Base-by-base conservation (phyloP, 2,888 invertebrate genomes). In the Lochmaea capreae region DNA sequence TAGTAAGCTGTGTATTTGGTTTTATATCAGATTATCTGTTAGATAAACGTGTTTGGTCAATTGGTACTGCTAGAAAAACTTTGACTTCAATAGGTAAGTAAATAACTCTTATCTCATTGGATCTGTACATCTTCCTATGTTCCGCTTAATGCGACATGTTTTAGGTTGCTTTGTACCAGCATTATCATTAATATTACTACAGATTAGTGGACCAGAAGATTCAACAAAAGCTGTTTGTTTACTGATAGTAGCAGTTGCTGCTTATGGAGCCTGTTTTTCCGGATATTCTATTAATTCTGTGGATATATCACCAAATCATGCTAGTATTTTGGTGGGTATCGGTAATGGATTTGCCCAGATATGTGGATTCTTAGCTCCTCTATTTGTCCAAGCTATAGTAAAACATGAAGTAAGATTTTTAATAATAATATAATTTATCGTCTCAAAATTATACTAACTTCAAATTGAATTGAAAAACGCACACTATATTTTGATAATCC, bases 301-400 rank as follows among this genome's bases (percentile, higher is more conserved):
- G 77, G 96, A 96, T 87, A 88, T 96, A 67, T 93, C 95, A 3
- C 95, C 95, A 0, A 94, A 94, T 85, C 94, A 93, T 85, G 93
- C 95, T 4, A 95, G 95, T 46, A 92, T 93, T 0, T 86, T 96
- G 78, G 95, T 96, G 94, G 95, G 95, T 9, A 92, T 96, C 80
- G 95, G 95, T 2, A 96, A 96, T 84, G 92, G 93, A 11, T 87
- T 90, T 16, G 93, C 94, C 0, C 95, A 94, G 81, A 88, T 95
- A n/a, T 93, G 93, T 87, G 94, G 95, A 71, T 93, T 96, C 75
- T 87, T 95, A 79, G 95, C 95, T 0, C 95, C 96, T 0, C 86
- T 94, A 1, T 89, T 92, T 33, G 94, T 94, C 0, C 92, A 93
- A 9, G 85, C 91, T 14, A 90, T 96, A 33, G 91, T 95, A 1